Percentiles rank a stretch among this genome's conserved stretches.
Conservation (phyloP, 2,113 vertebrate genomes). For the Melanerpes formicivorus region DNA sequence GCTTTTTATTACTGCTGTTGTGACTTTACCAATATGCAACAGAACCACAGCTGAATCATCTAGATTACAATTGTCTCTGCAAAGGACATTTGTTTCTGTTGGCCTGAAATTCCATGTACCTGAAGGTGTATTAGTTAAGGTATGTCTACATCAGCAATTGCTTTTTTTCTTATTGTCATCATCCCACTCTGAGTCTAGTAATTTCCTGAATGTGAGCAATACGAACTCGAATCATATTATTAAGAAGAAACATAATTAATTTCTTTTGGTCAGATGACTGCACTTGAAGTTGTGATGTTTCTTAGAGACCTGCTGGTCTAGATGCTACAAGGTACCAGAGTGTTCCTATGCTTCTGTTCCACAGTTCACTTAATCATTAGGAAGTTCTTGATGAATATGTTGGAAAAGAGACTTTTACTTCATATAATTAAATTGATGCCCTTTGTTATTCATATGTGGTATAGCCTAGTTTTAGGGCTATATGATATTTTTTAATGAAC, state of each 20-base stretch:
- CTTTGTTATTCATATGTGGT: slow-evolving; percentile 9
- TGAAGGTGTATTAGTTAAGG: neutral
- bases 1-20: neutral
- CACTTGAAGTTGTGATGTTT: neutral
- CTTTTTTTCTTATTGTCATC: neutral
- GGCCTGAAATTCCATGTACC: neutral
- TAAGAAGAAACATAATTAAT: neutral
- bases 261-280: neutral
- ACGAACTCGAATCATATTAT: neutral
- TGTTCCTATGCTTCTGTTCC: neutral
- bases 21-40: neutral
- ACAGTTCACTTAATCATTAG: neutral
- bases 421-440: neutral
- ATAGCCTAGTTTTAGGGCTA: slow-evolving; percentile 43
- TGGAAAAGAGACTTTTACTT: neutral
- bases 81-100: neutral
- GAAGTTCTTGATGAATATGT: neutral
- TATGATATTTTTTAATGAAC: slow-evolving; percentile 19
- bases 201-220: neutral
- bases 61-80: neutral
- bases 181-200: neutral
- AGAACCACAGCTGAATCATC: neutral
- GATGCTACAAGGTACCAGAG: neutral
- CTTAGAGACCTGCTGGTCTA: neutral
- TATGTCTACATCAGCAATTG: neutral